Conservation (phyloP, 2,113 vertebrate genomes). For the Channa maculata region DNA sequence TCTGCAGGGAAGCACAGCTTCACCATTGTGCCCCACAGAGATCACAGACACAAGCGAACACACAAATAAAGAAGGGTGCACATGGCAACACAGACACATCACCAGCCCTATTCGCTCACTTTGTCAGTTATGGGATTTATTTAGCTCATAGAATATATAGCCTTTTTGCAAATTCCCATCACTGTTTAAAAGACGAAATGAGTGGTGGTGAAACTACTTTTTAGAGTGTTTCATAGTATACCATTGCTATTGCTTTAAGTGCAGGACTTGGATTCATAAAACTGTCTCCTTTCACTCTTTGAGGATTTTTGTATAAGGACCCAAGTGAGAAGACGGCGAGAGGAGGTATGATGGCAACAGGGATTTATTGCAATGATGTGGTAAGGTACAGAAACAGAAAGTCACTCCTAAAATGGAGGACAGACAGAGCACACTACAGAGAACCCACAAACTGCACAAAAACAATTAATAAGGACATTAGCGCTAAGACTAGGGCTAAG, state of each 20-base stretch:
- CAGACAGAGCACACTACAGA: too few relatives aligned
- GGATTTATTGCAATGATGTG: too few relatives aligned
- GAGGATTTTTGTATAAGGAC: too few relatives aligned
- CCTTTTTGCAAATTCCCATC: too few relatives aligned
- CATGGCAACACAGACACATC: not conserved
- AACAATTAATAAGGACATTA: too few relatives aligned
- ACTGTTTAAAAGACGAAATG: conserved; percentile 39
- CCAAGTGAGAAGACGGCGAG: too few relatives aligned
- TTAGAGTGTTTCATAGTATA: conserved; percentile 30
- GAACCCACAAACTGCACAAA: too few relatives aligned
- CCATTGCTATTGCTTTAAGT: conserved; percentile 15
- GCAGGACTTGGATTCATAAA: conserved; percentile 32
- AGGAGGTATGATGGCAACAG: too few relatives aligned
- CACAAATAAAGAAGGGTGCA: conserved; percentile 9
- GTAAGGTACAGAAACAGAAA: too few relatives aligned
- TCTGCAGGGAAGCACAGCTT: conserved; percentile 56
- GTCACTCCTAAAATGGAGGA: too few relatives aligned
- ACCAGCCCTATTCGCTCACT: conserved; percentile 12
- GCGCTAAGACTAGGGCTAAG: too few relatives aligned
- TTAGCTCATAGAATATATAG: too few relatives aligned
- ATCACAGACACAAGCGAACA: conserved; percentile 42
- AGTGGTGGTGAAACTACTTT: conserved; percentile 28
- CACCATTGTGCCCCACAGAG: conserved; percentile 29
- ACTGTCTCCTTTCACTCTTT: conserved; percentile 27
- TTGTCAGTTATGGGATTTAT: conserved; percentile 6